Evolutionary conservation across 2,797 vertebrate genomes (phyloP).

Genomic region (Eidolon dupreanum): DNA sequence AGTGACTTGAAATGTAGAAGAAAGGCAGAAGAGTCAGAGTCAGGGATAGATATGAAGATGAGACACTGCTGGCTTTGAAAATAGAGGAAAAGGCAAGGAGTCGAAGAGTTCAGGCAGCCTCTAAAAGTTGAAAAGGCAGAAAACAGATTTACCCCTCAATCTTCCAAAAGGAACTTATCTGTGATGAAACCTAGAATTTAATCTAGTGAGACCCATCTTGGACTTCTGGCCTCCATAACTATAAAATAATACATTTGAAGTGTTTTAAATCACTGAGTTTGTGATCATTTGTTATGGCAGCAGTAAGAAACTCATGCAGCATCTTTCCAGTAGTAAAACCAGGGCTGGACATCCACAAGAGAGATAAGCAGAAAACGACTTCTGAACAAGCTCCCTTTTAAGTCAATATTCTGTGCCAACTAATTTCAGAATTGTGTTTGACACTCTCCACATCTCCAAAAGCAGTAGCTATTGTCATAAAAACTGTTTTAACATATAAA

Average conservation of each 20-base stretch:
- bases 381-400: background rate
- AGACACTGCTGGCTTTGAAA: background rate
- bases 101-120: background rate
- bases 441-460: background rate
- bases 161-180: background rate
- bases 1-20: background rate
- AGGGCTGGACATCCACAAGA: background rate
- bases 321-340: background rate
- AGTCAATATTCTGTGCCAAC: background rate
- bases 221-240: background rate
- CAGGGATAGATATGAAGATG: background rate
- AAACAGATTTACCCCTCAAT: background rate
- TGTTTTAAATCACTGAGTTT: background rate
- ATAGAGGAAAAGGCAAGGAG: background rate
- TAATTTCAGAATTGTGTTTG: background rate
- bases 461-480: background rate
- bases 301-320: background rate
- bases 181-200: background rate
- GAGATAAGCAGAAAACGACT: background rate
- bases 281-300: background rate
- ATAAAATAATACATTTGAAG: background rate
- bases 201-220: background rate
- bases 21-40: background rate
- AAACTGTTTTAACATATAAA: background rate
- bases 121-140: background rate